Evolutionary conservation across 2,113 vertebrate species (phyloP).

Genomic region (Antigone vipio): DNA sequence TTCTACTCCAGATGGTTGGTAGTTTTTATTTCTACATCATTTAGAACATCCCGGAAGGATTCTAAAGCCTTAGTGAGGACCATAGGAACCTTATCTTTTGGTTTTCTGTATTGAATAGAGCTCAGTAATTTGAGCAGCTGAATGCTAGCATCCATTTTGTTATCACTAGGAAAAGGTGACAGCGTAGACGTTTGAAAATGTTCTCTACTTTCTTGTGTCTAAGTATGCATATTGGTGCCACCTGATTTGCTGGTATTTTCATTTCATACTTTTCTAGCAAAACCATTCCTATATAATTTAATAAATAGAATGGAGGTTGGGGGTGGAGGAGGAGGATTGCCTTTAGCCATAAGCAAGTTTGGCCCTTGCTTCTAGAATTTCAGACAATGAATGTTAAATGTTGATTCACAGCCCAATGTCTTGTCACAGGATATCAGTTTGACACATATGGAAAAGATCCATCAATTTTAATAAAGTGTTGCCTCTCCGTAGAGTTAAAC

Average conservation of each 20-base stretch:
- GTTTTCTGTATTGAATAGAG: not conserved
- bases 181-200: not conserved
- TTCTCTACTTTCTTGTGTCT: not conserved
- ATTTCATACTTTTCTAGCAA: not conserved
- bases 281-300: not conserved
- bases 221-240: not conserved
- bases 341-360: not conserved
- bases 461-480: not conserved
- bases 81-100: not conserved
- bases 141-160: not conserved
- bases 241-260: not conserved
- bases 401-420: not conserved
- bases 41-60: not conserved
- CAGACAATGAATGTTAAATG: not conserved
- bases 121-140: not conserved
- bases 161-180: not conserved
- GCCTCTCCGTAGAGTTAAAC: not conserved
- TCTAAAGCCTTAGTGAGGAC: not conserved
- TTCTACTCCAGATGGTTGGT: not conserved
- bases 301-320: not conserved
- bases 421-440: not conserved
- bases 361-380: not conserved
- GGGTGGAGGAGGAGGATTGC: rapidly evolving
- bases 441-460: not conserved
- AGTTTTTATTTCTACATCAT: not conserved